Percentiles rank a stretch among this genome's conserved stretches.
Conservation (phyloP, 1,140 invertebrate species). For the Tetranychus cinnabarinus region DNA sequence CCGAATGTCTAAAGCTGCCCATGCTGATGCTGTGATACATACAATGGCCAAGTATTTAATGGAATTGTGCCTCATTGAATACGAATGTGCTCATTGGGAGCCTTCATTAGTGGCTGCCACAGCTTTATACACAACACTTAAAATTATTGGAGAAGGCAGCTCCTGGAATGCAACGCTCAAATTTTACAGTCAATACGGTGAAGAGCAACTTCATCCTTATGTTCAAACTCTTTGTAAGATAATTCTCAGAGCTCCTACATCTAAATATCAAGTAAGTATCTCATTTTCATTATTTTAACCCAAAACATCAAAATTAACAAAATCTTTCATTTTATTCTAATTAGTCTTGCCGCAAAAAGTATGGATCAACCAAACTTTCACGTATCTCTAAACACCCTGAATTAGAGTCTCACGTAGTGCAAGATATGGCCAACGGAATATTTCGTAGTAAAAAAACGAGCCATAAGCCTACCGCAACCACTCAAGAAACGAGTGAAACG, state of each 20-base stretch:
- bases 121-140: slow-evolving; percentile 40
- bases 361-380: slow-evolving; percentile 24
- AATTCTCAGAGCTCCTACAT: slow-evolving; percentile 21
- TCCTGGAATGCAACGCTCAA: slow-evolving; percentile 24
- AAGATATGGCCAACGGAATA: slow-evolving; percentile 15
- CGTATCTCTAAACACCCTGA: slow-evolving; percentile 24
- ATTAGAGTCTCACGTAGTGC: slow-evolving; percentile 18
- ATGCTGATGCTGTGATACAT: slow-evolving; percentile 43
- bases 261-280: slow-evolving; percentile 19
- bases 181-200: slow-evolving; percentile 25
- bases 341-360: slow-evolving; percentile 26
- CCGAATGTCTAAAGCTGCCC: slow-evolving; percentile 46
- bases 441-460: not conserved
- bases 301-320: too few species aligned
- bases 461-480: too few species aligned
- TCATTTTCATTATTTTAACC: too few species aligned
- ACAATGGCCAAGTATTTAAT: slow-evolving; percentile 76
- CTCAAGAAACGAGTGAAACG: too few species aligned
- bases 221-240: slow-evolving; percentile 22
- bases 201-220: slow-evolving; percentile 20
- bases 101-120: slow-evolving; percentile 59
- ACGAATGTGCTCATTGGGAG: slow-evolving; percentile 46
- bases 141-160: slow-evolving; percentile 14
- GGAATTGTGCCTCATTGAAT: slow-evolving; percentile 59
- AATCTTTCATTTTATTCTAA: not conserved